phyloP scores from a whole-genome alignment of 2,888 invertebrate species.

The Lasioglossum lativentre region DNA sequence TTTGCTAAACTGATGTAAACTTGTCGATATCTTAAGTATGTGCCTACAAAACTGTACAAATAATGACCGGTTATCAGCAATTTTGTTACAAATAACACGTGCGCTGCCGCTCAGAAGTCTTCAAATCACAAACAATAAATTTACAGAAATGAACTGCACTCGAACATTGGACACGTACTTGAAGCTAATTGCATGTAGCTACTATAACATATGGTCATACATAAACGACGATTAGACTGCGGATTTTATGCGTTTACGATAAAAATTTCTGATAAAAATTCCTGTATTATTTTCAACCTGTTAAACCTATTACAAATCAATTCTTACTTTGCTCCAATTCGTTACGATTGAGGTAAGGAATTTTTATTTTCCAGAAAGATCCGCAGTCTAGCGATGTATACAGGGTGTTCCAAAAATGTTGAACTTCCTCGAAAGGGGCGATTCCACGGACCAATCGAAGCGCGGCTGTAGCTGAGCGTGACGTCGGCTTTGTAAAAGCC shows the following conservation, averaged over 20 bases:
- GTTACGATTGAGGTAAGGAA: not conserved
- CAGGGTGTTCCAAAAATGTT: not conserved
- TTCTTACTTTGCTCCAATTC: not conserved
- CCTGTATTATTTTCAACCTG: not conserved
- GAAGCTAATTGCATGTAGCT: not conserved
- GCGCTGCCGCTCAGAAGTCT: constrained; percentile 36
- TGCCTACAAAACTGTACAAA: constrained; percentile 64
- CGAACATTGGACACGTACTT: not conserved
- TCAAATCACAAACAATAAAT: not conserved
- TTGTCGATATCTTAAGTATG: constrained; percentile 46
- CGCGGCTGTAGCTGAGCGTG: too few species aligned
- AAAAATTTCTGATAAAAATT: too few species aligned
- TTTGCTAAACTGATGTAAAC: constrained; percentile 45
- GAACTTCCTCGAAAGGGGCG: too few species aligned
- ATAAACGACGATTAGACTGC: not conserved
- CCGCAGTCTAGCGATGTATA: not conserved
- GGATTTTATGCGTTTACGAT: not conserved
- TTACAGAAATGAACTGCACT: too few species aligned
- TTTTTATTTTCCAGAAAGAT: not conserved
- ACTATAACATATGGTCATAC: too few species aligned
- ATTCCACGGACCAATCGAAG: not conserved
- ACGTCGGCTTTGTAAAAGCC: too few species aligned
- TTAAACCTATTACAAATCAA: not conserved
- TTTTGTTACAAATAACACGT: constrained; percentile 52
- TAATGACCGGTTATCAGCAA: constrained; percentile 48